A percentile compares a stretch with the other conserved stretches of the same genome.
phyloP scores from a whole-genome alignment of 2,113 vertebrate species.

The Phyllostomus hastatus region DNA sequence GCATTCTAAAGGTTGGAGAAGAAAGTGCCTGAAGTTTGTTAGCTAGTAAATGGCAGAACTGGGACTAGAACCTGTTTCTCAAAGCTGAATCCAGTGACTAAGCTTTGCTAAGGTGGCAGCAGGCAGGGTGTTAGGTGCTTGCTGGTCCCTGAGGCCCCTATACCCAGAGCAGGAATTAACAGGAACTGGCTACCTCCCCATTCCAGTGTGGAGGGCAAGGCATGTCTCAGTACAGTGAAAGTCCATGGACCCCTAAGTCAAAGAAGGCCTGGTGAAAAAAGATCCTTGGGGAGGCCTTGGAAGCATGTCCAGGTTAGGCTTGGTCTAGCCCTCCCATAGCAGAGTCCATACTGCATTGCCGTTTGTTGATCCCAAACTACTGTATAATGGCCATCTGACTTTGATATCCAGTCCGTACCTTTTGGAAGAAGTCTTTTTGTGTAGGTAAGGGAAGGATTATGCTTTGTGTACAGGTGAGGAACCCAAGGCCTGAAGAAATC shows the following conservation, averaged over 20 bases:
- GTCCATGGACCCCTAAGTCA: neutral
- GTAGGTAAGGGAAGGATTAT: neutral
- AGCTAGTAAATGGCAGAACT: conserved; percentile 38
- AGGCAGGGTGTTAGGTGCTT: neutral
- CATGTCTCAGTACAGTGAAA: neutral
- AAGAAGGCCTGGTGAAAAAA: neutral
- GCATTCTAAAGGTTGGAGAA: neutral
- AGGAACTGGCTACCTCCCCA: neutral
- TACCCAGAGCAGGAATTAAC: neutral
- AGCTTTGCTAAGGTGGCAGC: neutral
- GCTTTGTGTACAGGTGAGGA: neutral
- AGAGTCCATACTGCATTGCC: neutral
- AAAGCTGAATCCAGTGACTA: conserved; percentile 54
- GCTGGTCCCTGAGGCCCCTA: neutral
- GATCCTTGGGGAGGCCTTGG: neutral
- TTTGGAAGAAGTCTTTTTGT: conserved; percentile 8
- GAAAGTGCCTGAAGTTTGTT: neutral
- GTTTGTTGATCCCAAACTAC: neutral
- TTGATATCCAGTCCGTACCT: neutral
- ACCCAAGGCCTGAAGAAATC: neutral
- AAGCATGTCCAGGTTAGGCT: neutral
- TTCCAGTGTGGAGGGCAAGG: neutral
- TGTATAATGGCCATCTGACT: neutral
- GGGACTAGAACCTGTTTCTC: conserved; percentile 53
- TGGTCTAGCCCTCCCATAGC: neutral